Evolutionary conservation across 2,888 invertebrate species (phyloP).

Genomic region (Coenonympha glycerion): DNA sequence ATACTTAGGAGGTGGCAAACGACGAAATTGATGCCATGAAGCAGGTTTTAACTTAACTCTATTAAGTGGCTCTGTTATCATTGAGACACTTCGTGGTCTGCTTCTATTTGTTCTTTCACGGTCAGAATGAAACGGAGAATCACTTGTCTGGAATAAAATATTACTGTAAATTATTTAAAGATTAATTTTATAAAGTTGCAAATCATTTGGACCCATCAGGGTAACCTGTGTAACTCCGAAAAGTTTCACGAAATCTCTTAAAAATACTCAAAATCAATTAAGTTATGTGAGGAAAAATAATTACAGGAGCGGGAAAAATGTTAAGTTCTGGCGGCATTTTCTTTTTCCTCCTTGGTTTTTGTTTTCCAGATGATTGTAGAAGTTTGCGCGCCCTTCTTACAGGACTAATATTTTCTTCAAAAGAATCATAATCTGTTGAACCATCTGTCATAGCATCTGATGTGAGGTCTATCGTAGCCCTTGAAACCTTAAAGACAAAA

Average conservation of each 20-base stretch:
- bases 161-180: too few relatives aligned
- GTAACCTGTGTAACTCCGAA: neutral
- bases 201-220: neutral
- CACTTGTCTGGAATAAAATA: slow-evolving; percentile 55
- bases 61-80: slow-evolving; percentile 60
- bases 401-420: slow-evolving; percentile 64
- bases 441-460: slow-evolving; percentile 81
- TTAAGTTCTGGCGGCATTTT: slow-evolving; percentile 74
- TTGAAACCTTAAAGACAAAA: slow-evolving; percentile 62
- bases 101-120: slow-evolving; percentile 55
- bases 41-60: slow-evolving; percentile 63
- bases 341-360: slow-evolving; percentile 64
- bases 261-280: neutral
- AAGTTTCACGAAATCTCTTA: too few relatives aligned
- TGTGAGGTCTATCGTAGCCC: slow-evolving; percentile 77
- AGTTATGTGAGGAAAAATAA: too few relatives aligned
- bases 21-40: slow-evolving; percentile 69
- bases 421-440: slow-evolving; percentile 78
- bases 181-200: neutral
- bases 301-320: slow-evolving; percentile 66
- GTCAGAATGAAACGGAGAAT: slow-evolving; percentile 67
- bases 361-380: slow-evolving; percentile 51
- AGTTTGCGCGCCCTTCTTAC: slow-evolving; percentile 62
- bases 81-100: slow-evolving; percentile 66
- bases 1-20: slow-evolving; percentile 68